phyloP scores from a whole-genome alignment of 2,113 vertebrate genomes.

The Callithrix jacchus region DNA sequence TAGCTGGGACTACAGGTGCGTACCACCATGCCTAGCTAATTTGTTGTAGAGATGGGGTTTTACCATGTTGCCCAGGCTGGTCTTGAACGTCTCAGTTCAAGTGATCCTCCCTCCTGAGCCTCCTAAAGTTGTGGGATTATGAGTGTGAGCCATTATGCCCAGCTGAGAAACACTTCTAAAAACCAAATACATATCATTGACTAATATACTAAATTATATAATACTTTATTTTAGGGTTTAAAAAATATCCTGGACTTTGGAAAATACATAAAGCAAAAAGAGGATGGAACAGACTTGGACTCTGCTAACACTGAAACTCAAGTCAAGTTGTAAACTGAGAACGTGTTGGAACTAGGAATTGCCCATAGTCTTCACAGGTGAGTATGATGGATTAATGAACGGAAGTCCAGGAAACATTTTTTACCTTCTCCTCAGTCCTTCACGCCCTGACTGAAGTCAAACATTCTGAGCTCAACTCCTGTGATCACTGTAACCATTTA shows the following conservation, averaged over 20 bases:
- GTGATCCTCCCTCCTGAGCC: no score
- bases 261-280: neutral
- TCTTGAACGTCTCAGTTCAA: no score
- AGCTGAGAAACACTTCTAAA: neutral
- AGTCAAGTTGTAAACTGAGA: neutral
- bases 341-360: neutral
- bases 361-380: neutral
- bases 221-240: neutral
- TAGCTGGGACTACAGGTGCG: no score
- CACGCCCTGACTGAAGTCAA: neutral
- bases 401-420: neutral
- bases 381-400: neutral
- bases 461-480: no score
- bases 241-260: neutral
- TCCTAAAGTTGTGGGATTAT: no score
- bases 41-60: no score
- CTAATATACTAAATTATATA: neutral
- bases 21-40: no score
- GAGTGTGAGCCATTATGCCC: no score
- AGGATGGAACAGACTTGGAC: neutral
- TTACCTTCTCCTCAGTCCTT: neutral
- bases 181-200: neutral
- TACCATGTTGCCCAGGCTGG: no score
- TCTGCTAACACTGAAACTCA: neutral
- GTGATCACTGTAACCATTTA: neutral